Conservation (phyloP, 2,113 vertebrate genomes). For the Mormyrus iriodes region DNA sequence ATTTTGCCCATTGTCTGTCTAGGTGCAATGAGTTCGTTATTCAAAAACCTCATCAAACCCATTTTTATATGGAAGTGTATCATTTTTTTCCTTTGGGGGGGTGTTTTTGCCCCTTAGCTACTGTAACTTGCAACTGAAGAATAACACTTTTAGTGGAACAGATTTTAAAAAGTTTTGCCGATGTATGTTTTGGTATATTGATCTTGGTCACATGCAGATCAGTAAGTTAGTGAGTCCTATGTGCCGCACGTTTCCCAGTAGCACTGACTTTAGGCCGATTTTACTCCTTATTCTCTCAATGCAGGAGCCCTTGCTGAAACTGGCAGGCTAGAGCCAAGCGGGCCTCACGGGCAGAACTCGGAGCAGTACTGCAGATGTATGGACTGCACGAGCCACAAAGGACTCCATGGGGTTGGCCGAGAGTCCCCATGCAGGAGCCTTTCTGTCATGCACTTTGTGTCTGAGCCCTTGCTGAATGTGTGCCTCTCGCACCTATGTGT, state of each 20-base stretch:
- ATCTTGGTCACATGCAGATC: not conserved
- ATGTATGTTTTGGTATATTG: not conserved
- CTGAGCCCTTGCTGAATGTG: slow-evolving; percentile 53
- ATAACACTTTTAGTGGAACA: not conserved
- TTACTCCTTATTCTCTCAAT: slow-evolving; percentile 13
- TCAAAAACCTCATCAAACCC: not conserved
- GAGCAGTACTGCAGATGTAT: slow-evolving; percentile 30
- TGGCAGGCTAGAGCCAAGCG: slow-evolving; percentile 34
- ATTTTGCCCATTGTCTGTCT: not conserved
- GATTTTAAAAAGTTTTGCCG: not conserved
- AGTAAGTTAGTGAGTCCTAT: not conserved
- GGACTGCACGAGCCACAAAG: slow-evolving; percentile 10
- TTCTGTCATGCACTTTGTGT: slow-evolving; percentile 48
- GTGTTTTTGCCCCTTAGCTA: not conserved
- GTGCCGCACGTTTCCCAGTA: not conserved
- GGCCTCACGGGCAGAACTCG: slow-evolving; percentile 29
- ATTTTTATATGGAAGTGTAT: not conserved
- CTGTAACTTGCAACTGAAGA: not conserved
- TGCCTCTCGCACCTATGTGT: slow-evolving; percentile 50
- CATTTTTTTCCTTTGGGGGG: not conserved
- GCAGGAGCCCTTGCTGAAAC: slow-evolving; percentile 56
- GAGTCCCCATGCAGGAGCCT: slow-evolving; percentile 20
- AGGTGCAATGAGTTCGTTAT: not conserved
- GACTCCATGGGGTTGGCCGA: not conserved
- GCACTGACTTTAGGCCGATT: not conserved